Evolutionary conservation across 2,888 invertebrate species (phyloP), one percentile per base, ranked within the genome.

Genomic region (Laspeyria flexula): DNA sequence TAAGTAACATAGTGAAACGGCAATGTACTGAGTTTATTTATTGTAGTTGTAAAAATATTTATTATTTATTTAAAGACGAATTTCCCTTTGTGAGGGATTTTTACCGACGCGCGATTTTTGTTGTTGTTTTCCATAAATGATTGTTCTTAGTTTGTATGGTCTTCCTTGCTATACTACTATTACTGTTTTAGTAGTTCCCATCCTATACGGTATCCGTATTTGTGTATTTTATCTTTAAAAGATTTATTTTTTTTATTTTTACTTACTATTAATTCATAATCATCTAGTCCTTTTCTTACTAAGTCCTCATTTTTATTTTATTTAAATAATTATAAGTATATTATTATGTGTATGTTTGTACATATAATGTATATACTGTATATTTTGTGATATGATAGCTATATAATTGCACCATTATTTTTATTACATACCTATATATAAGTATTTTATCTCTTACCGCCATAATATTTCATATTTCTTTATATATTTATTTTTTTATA

Each of bases 121-220:
- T 88, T 89, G 68, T 75, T 86, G 85, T 88, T 89, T 86, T 87
- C 80, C 77, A 83, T 81, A 85, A 75, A 84, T 80, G 77, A 65
- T 67, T 77, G 86, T 90, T 90, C 88, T 86, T 75, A 77, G 70
- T 90, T 90, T 90, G 89, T 90, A 88, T 89, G 88, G 73, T 77
- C 79, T 78, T 70, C 69, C 73, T 78, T 71, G 75, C 79, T 85
- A 63, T 86, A 89, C 90, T 90, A 90, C 81, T 86, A 65, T 87
- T 87, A n/a, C 86, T 88, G 88, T 81, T 77, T 88, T 88, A 90
- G 90, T 90, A 90, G 85, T 83, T 75, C 66, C 77, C 55, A 85
- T 78, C 80, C 75, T 83, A 80, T 90, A 91, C 90, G 91, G 90
- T 85, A 90, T 90, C 90, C 90, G 90, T 90, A 88, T 90, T 80